phyloP scores from a whole-genome alignment of 1,140 invertebrate species.

The Laupala kohalensis region DNA sequence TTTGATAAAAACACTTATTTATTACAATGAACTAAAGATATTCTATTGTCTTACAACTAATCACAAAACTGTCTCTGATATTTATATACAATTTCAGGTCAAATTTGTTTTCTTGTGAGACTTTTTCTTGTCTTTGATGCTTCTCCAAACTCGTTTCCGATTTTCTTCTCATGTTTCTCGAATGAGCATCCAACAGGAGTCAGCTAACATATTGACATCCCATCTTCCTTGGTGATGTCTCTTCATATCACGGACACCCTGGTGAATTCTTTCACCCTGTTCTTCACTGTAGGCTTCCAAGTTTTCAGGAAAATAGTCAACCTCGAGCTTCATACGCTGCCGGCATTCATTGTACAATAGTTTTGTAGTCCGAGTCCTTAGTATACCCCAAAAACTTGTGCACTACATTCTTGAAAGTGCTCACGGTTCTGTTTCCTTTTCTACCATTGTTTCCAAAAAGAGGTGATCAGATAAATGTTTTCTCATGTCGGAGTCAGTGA shows the following conservation, averaged over 20 bases:
- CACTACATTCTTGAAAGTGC: not conserved
- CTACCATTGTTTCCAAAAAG: not conserved
- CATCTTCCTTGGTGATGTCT: conserved; percentile 21
- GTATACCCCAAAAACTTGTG: conserved; percentile 1
- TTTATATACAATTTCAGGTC: conserved; percentile 3
- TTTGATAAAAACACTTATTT: conserved; percentile 3
- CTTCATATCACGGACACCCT: conserved; percentile 23
- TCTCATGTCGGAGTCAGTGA: not conserved
- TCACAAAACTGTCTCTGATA: not conserved
- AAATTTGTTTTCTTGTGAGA: not conserved
- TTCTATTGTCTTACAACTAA: not conserved
- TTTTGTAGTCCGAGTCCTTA: conserved; percentile 2
- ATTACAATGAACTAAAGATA: conserved; percentile 3
- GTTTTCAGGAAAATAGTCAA: conserved; percentile 24
- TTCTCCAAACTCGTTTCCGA: not conserved
- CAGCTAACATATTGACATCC: conserved; percentile 20
- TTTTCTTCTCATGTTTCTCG: conserved; percentile 13
- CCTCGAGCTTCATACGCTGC: not conserved
- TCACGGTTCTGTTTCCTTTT: conserved; percentile 1
- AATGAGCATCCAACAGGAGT: conserved; percentile 21
- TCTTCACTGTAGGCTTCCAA: conserved; percentile 22
- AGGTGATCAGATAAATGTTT: not conserved
- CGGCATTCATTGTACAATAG: not conserved
- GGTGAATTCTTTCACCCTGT: conserved; percentile 22
- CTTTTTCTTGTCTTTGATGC: conserved; percentile 1